phyloP scores from a whole-genome alignment of 2,888 invertebrate species.

The Drosophila anomalipes region DNA sequence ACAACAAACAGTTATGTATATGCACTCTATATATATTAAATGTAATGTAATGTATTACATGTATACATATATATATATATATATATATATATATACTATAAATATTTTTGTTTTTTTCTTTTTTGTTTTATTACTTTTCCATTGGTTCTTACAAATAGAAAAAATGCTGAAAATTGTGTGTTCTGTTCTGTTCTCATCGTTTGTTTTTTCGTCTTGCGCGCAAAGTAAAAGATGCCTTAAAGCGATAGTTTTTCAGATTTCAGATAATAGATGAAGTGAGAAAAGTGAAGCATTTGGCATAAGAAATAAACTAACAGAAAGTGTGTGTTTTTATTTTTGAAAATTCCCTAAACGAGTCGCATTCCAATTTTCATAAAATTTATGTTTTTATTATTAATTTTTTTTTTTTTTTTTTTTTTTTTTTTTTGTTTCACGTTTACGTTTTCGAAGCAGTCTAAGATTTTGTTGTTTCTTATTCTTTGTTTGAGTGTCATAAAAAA shows the following conservation, averaged over 20 bases:
- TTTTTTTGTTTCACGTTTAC: conserved; percentile 66
- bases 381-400: conserved; percentile 29
- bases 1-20: conserved; percentile 75
- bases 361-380: conserved; percentile 58
- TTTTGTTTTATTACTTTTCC: conserved; percentile 12
- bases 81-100: conserved; percentile 30
- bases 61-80: conserved; percentile 42
- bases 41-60: conserved; percentile 29
- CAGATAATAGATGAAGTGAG: conserved; percentile 5
- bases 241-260: conserved; percentile 15
- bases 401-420: conserved; percentile 40
- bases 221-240: conserved; percentile 32
- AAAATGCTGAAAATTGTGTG: conserved; percentile 49
- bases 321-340: conserved; percentile 41
- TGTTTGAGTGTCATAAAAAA: conserved; percentile 67
- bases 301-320: conserved; percentile 39
- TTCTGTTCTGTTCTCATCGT: conserved; percentile 20
- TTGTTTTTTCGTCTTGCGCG: conserved; percentile 60
- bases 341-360: conserved; percentile 85
- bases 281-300: conserved; percentile 14
- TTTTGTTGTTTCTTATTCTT: conserved; percentile 73
- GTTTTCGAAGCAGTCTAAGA: conserved; percentile 83
- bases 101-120: conserved; percentile 3
- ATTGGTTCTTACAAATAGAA: conserved; percentile 52
- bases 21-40: conserved; percentile 50